These are phyloP conservation scores for Dolichotis patagonum DNA, from an alignment of 2,113 vertebrate genomes.

Conservation along the genomic window DNA sequence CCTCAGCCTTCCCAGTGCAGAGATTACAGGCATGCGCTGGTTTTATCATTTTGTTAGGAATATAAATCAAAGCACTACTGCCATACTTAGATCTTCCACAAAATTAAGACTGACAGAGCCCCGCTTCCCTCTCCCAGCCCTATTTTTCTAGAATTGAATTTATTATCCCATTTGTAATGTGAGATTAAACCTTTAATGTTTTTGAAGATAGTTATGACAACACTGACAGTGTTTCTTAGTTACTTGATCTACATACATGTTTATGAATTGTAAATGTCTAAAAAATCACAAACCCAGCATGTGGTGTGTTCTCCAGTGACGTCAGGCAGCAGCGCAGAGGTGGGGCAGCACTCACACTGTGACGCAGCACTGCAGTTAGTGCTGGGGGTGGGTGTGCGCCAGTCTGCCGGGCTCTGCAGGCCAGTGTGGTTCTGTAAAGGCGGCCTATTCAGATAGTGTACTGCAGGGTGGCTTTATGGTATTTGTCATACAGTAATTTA, in stretches of 20 bases:
- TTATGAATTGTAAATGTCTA: not conserved
- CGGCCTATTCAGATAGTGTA: not conserved
- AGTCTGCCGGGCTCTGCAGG: not conserved
- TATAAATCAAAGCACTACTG: conserved; percentile 1
- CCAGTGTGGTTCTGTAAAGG: not conserved
- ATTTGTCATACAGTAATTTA: conserved; percentile 32
- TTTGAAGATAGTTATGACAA: not conserved
- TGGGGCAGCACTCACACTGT: not conserved
- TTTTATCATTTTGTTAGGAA: conserved; percentile 26
- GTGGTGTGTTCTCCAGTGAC: not conserved
- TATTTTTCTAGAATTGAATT: not conserved
- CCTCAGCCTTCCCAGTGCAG: not conserved
- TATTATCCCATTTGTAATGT: not conserved
- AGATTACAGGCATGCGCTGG: not conserved
- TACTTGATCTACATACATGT: not conserved
- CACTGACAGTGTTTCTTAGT: conserved; percentile 22
- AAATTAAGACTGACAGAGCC: not conserved
- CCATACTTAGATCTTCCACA: not conserved
- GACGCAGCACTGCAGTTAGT: not conserved
- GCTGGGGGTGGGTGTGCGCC: not conserved
- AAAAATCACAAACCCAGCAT: not conserved
- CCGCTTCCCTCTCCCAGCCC: too few relatives aligned
- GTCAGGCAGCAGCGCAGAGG: not conserved
- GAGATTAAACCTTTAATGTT: conserved; percentile 5
- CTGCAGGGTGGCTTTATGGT: not conserved